These are phyloP conservation scores for Apotomis betuletana DNA, from an alignment of 2,888 invertebrate species.

Conservation along the genomic window DNA sequence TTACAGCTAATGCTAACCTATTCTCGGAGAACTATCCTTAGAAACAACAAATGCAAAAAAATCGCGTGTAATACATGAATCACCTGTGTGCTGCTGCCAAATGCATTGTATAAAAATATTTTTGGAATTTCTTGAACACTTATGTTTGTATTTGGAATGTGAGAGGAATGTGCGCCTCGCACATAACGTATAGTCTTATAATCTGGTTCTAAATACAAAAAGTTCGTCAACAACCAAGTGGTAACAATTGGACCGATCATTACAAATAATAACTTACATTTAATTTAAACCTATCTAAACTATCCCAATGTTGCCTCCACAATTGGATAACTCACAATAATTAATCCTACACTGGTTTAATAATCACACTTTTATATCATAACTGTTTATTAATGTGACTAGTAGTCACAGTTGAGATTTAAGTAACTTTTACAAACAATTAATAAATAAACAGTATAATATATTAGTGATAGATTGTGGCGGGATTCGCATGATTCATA, in stretches of 20 bases:
- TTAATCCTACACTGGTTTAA: constrained; percentile 5
- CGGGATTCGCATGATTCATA: no score
- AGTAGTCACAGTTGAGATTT: neutral
- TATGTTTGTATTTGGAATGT: constrained; percentile 29
- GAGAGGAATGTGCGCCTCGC: constrained; percentile 24
- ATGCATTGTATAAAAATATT: constrained; percentile 32
- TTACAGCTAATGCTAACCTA: constrained; percentile 30
- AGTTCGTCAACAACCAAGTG: neutral
- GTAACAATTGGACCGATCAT: constrained; percentile 30
- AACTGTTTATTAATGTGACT: constrained; percentile 9
- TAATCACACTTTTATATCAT: constrained; percentile 23
- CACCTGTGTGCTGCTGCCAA: constrained; percentile 18
- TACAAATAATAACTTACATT: constrained; percentile 16
- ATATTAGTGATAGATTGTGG: neutral
- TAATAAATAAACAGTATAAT: constrained; percentile 21
- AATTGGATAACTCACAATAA: constrained; percentile 21
- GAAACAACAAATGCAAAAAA: constrained; percentile 24
- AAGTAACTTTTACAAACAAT: constrained; percentile 3
- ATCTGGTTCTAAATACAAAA: constrained; percentile 13
- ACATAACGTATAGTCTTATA: constrained; percentile 16
- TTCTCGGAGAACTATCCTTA: neutral
- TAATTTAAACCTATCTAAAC: neutral
- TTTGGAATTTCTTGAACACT: constrained; percentile 20
- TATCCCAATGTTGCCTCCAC: constrained; percentile 12
- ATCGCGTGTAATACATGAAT: constrained; percentile 18